phyloP scores from a whole-genome alignment of 2,113 vertebrate genomes.

The Petaurus breviceps region DNA sequence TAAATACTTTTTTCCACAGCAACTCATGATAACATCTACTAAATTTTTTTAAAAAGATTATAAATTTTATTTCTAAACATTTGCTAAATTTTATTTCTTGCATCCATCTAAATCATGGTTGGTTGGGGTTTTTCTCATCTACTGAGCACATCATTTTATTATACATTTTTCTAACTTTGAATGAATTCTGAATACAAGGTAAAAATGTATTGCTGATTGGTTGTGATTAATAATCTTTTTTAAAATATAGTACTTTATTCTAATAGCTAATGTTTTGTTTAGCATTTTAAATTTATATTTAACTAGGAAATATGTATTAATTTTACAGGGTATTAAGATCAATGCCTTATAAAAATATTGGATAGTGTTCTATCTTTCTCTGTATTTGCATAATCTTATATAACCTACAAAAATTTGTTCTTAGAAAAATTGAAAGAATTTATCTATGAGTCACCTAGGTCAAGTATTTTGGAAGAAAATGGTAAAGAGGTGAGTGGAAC shows the following conservation, averaged over 20 bases:
- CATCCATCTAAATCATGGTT: background rate
- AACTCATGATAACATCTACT: background rate
- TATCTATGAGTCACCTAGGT: background rate
- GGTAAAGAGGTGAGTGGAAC: too few species aligned
- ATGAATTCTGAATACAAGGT: background rate
- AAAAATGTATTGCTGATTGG: background rate
- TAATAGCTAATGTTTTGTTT: background rate
- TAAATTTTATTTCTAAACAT: background rate
- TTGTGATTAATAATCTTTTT: background rate
- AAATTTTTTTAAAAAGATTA: background rate
- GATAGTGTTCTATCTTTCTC: background rate
- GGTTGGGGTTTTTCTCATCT: background rate
- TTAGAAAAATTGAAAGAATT: background rate
- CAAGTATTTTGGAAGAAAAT: background rate
- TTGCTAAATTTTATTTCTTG: background rate
- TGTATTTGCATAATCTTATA: background rate
- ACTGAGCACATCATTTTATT: background rate
- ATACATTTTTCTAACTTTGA: background rate
- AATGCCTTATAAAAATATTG: background rate
- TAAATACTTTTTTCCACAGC: too few species aligned
- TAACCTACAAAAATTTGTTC: background rate
- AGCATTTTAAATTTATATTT: background rate
- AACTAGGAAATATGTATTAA: background rate
- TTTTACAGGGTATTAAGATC: background rate
- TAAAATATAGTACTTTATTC: background rate